Conservation (phyloP, 2,888 invertebrate species). For the Scaptodrosophila latifasciaeformis region DNA sequence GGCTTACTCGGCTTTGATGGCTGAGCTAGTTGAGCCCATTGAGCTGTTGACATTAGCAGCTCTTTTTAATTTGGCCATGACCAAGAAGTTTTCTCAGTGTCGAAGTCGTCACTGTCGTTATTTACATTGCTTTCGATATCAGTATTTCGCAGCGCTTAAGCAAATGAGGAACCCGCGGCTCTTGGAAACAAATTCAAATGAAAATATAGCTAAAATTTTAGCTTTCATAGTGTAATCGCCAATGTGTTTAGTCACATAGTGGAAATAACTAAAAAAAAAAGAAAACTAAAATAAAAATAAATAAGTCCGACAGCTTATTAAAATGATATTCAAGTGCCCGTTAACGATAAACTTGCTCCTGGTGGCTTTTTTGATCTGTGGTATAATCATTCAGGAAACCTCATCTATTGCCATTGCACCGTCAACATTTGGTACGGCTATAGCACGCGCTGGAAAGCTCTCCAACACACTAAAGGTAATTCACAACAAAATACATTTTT, state of each 20-base stretch:
- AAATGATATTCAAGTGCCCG: conserved; percentile 47
- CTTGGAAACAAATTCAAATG: too few species aligned
- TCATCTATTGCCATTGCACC: conserved; percentile 73
- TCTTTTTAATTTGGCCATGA: conserved; percentile 60
- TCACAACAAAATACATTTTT: conserved; percentile 16
- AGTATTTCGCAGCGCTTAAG: not conserved
- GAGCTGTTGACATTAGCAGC: conserved; percentile 58
- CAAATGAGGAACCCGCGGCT: too few species aligned
- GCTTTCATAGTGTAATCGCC: too few species aligned
- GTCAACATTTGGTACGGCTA: conserved; percentile 74
- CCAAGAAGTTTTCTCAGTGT: conserved; percentile 58
- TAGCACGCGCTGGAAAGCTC: conserved; percentile 73
- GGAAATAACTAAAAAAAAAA: not conserved
- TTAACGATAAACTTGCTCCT: too few species aligned
- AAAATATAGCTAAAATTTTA: too few species aligned
- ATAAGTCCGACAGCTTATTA: too few species aligned
- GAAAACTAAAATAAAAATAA: conserved; percentile 16
- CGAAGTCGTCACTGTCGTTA: conserved; percentile 21
- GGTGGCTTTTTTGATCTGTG: conserved; percentile 19
- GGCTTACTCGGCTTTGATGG: not conserved
- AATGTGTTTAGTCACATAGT: too few species aligned
- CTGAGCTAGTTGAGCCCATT: not conserved
- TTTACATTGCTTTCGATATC: conserved; percentile 7
- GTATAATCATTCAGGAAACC: conserved; percentile 34
- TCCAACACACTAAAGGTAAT: conserved; percentile 75